These are phyloP conservation scores for Paramormyrops kingsleyae DNA, from an alignment of 2,113 vertebrate genomes.

Conservation along the genomic window DNA sequence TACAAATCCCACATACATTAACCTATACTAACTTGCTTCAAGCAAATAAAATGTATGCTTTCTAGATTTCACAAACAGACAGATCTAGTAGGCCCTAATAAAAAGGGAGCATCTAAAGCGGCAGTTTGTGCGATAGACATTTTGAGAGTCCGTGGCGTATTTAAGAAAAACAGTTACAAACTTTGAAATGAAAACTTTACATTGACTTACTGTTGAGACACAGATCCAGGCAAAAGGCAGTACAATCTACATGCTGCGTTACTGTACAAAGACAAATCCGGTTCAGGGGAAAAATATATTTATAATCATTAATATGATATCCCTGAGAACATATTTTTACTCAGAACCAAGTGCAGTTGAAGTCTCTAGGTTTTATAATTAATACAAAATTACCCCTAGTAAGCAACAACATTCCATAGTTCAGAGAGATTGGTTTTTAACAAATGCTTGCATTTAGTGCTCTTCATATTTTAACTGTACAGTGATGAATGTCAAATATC, in stretches of 20 bases:
- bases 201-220: neutral
- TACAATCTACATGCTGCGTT: neutral
- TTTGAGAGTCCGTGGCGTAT: neutral
- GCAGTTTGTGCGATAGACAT: neutral
- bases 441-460: neutral
- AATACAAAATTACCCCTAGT: constrained; percentile 20
- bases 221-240: constrained; percentile 17
- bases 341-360: constrained; percentile 53
- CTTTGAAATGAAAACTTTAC: neutral
- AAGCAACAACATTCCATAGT: constrained; percentile 7
- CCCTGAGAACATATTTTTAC: constrained; percentile 68
- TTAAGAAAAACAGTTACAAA: neutral
- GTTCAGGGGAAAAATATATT: constrained; percentile 25
- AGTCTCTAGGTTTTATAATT: constrained; percentile 14
- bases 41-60: neutral
- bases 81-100: neutral
- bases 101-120: neutral
- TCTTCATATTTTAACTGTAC: no score
- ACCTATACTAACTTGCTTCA: neutral
- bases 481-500: neutral
- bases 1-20: neutral
- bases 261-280: constrained; percentile 33
- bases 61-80: neutral
- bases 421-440: neutral
- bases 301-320: constrained; percentile 39